A percentile compares a stretch with the other conserved stretches of the same genome.
phyloP scores from a whole-genome alignment of 2,797 vertebrate genomes.

The Anabacerthia variegaticeps region DNA sequence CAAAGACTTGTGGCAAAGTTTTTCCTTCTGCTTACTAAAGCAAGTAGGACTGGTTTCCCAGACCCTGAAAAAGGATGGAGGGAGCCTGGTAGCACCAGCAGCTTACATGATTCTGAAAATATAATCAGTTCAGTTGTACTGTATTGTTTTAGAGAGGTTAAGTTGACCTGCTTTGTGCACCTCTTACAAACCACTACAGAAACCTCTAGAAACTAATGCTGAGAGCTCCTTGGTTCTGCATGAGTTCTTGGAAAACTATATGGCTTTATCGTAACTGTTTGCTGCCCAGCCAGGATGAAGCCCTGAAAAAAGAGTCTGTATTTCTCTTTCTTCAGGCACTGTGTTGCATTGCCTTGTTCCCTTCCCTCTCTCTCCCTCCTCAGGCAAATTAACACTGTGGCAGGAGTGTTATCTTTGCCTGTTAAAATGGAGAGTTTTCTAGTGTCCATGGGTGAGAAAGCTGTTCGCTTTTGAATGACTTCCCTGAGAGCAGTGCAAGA shows the following conservation, averaged over 20 bases:
- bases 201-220: not conserved
- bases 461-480: not conserved
- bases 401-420: not conserved
- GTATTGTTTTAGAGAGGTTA: not conserved
- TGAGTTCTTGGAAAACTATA: not conserved
- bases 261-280: not conserved
- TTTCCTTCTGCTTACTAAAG: not conserved
- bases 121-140: rapidly evolving
- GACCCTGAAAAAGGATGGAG: not conserved
- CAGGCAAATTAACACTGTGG: not conserved
- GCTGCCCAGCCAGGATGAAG: not conserved
- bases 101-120: not conserved
- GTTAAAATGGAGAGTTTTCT: not conserved
- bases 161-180: not conserved
- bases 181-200: not conserved
- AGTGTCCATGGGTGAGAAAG: not conserved
- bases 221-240: not conserved
- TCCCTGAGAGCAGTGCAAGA: not conserved
- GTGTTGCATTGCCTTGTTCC: not conserved
- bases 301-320: not conserved
- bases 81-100: not conserved
- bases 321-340: not conserved
- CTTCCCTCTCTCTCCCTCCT: not conserved
- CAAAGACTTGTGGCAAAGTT: not conserved
- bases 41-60: not conserved